Base-by-base conservation (phyloP, 2,797 vertebrate species). In the Danionella dracula region DNA sequence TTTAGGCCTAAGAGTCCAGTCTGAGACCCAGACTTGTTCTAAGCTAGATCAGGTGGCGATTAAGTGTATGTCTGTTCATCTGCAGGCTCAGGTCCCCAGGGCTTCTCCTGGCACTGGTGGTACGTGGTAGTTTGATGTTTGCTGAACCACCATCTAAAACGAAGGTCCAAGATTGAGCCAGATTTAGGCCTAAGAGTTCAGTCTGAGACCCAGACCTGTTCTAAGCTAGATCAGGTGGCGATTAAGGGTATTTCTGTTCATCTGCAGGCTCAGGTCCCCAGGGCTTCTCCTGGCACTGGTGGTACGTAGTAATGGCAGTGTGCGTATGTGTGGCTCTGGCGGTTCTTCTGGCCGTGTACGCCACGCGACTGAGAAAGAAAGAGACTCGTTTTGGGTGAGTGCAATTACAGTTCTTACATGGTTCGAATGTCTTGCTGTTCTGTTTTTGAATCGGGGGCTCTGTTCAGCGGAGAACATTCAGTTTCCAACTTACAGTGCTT, bases 321-420 rank as follows among this genome's bases (percentile, higher is more conserved):
- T 82, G 85, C 0, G 88, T 87, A 4, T 87, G 90, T 0, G 74
- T 91, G 10, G 80, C 88, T 66, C 85, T 91, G 1, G 87, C 88
- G 7, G 82, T 89, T 67, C 86, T 93, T 71, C 77, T 92, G 83
- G 85, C 86, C 17, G 78, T 94, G 57, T 92, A 94, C 55, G 84
- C 92, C 70, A 85, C 91, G 59, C 90, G 91, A 61, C 85, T 86
- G 55, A 83, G 92, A 32, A 87, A 80, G 71, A 96, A 96, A 75
- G 92, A 95, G 83, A 95, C 92, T 0, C 90, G 92, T 1, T 96
- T 93, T 0, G 94, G 94, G 93, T 96, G 79, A 78, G 93, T 82
- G 55, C 31, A n/a, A 2, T 45, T 4, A 15, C 15, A 15, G 23
- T 27, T 27, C 23, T 27, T 27, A 6, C 3, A 6, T 6, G 3